These are phyloP conservation scores for Melanotaenia nigrans DNA, from an alignment of 2,797 vertebrate genomes.

Conservation along the genomic window DNA sequence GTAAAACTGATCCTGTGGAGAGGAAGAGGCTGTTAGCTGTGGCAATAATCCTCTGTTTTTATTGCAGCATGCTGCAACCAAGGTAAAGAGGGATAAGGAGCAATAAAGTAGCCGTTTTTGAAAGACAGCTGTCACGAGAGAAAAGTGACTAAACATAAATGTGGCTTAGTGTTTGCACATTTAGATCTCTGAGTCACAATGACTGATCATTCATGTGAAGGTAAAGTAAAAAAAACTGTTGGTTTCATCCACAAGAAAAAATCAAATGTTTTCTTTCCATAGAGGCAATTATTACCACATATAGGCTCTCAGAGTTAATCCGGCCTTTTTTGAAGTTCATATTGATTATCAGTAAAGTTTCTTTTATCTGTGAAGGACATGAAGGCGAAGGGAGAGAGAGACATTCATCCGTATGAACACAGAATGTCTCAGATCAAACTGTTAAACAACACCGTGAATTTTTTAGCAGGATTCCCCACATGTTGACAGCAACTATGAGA, in stretches of 20 bases:
- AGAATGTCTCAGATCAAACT: background rate
- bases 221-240: background rate
- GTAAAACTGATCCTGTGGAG: background rate
- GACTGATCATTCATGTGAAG: constrained; percentile 1
- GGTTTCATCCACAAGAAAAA: constrained; percentile 12
- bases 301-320: constrained; percentile 16
- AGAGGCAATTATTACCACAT: constrained; percentile 7
- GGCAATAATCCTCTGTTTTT: constrained; percentile 13
- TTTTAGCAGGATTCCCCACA: background rate
- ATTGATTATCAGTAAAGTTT: constrained; percentile 38
- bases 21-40: constrained; percentile 2
- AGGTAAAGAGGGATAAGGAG: constrained; percentile 18
- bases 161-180: background rate
- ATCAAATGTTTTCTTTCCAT: constrained; percentile 6
- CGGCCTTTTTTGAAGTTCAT: constrained; percentile 4
- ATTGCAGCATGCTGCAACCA: background rate
- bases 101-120: constrained; percentile 2
- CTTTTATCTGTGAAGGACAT: constrained; percentile 34
- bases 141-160: constrained; percentile 1
- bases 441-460: constrained; percentile 2
- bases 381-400: background rate
- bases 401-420: background rate
- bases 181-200: background rate
- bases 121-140: constrained; percentile 20
- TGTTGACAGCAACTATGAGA: constrained; percentile 13